Base-by-base conservation (phyloP, 2,888 invertebrate genomes). In the Dryococelus australis region DNA sequence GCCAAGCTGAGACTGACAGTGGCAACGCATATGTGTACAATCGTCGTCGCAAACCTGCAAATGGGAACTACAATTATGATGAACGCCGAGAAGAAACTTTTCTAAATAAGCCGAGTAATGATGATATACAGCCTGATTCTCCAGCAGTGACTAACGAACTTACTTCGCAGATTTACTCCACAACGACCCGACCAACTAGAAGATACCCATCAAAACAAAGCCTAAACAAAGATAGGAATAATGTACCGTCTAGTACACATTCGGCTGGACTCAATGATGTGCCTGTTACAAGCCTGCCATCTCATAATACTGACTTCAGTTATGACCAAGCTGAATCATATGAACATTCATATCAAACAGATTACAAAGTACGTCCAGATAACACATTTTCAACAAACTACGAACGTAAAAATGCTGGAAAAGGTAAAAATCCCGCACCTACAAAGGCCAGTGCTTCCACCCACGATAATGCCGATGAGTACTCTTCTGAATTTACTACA, bases 181-280 rank as follows among this genome's bases (percentile, higher is more conserved):
- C 83, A 24, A 83, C 83, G 24, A 24, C 35, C 10, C 28, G 43
- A 83, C 83, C 83, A 16, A 83, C 35, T 83, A 83, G 83, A 43
- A 83, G 83, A 83, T 28, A 83, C n/a, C 83, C 83, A 43, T 24
- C 83, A 83, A 43, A 35, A 28, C 28, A 43, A 13, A 83, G n/a
- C 24, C 13, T 28, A 83, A 83, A 83, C 83, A 28, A n/a, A 43
- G 83, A 83, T 4, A 83, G 35, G 83, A 12, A 83, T 9, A 83
- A 24, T 83, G 65, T n/a, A 65, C 8, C 65, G 24, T 24, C 35
- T 83, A 16, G 83, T 43, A 83, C 43, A 8, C 83, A 83, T 20
- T 16, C 83, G 24, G 83, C 16, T 13, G 83, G 26, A 83, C 13
- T 16, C n/a, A 28, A 20, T 27, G 35, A 43, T 83, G 5, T 83